Percentiles rank a stretch among this genome's conserved stretches.
Evolutionary conservation across 2,888 invertebrate species (phyloP).

Genomic region (Pterostichus niger): DNA sequence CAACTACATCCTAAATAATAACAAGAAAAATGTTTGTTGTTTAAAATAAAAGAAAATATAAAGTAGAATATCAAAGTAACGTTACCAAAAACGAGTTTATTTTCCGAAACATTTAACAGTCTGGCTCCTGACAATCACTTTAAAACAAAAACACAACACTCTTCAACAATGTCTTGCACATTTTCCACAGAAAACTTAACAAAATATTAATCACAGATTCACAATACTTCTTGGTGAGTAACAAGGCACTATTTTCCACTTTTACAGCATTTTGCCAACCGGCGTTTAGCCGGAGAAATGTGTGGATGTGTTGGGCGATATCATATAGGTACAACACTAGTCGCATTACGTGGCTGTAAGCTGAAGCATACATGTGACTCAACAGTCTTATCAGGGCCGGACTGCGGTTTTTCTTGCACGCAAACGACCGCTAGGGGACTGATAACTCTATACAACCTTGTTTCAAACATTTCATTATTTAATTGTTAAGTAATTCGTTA

Average conservation of each 20-base stretch:
- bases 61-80: neutral
- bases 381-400: constrained; percentile 58
- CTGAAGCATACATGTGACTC: constrained; percentile 57
- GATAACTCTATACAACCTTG: too few species aligned
- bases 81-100: constrained; percentile 57
- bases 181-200: neutral
- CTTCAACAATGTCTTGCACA: neutral
- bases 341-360: constrained; percentile 56
- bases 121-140: neutral
- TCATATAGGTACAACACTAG: constrained; percentile 18
- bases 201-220: neutral
- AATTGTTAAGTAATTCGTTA: too few species aligned
- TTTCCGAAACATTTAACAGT: constrained; percentile 52
- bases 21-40: neutral
- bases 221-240: neutral
- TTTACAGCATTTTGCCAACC: neutral
- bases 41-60: neutral
- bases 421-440: neutral
- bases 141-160: neutral
- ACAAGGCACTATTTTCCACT: neutral
- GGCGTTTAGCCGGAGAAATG: neutral
- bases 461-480: too few species aligned
- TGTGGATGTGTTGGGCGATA: neutral
- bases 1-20: neutral
- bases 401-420: constrained; percentile 50